Conservation (phyloP, 2,113 vertebrate genomes). For the Lipotes vexillifer region DNA sequence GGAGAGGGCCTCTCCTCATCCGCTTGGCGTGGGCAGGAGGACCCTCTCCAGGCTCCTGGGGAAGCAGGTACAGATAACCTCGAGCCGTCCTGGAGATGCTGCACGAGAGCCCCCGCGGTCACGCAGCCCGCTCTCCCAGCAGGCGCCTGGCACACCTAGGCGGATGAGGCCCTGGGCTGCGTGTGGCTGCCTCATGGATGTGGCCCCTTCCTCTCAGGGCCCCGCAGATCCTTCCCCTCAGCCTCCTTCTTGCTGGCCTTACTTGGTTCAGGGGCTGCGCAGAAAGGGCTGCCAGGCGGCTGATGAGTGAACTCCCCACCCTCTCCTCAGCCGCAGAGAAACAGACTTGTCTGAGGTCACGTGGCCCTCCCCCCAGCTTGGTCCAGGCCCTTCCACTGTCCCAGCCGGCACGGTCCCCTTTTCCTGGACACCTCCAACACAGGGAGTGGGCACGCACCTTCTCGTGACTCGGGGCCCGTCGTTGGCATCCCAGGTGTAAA, state of each 20-base stretch:
- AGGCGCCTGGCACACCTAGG: background rate
- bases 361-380: fast-evolving
- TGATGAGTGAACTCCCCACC: background rate
- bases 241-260: background rate
- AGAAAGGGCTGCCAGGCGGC: background rate
- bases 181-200: fast-evolving
- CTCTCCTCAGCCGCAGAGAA: background rate
- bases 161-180: background rate
- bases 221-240: background rate
- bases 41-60: background rate
- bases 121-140: background rate
- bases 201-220: background rate
- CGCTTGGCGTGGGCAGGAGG: background rate
- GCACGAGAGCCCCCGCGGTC: background rate
- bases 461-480: background rate
- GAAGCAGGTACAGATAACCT: background rate
- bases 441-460: background rate
- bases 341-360: background rate
- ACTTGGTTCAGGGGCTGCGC: background rate
- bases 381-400: background rate
- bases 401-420: fast-evolving
- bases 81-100: background rate
- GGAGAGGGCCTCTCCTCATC: background rate
- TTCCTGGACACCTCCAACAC: background rate
- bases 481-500: background rate